phyloP scores from a whole-genome alignment of 2,797 vertebrate genomes.

The Melanitta fusca region DNA sequence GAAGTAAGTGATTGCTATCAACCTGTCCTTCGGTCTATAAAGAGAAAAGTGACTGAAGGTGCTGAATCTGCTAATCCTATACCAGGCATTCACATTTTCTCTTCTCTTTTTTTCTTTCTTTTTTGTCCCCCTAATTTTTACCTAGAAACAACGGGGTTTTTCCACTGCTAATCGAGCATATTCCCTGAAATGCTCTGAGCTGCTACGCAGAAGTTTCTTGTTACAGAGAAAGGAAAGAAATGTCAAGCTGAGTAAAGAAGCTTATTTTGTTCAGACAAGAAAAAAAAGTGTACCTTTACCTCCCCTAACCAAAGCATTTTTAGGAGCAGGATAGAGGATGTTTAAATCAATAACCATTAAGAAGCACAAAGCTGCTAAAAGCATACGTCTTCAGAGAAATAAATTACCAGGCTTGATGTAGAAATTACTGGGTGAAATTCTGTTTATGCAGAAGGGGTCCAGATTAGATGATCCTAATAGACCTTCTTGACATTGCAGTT shows the following conservation, averaged over 20 bases:
- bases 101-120: background rate
- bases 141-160: slow-evolving; percentile 28
- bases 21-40: background rate
- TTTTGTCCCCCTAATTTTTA: background rate
- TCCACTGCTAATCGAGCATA: background rate
- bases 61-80: slow-evolving; percentile 28
- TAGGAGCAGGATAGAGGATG: slow-evolving; percentile 28
- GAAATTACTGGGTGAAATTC: slow-evolving; percentile 50
- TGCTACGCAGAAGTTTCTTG: background rate
- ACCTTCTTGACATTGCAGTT: background rate
- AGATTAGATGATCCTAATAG: slow-evolving; percentile 26
- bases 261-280: slow-evolving; percentile 35
- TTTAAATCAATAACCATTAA: slow-evolving; percentile 69
- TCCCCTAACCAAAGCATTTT: slow-evolving; percentile 44
- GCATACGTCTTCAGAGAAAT: slow-evolving; percentile 19
- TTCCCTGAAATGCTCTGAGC: background rate
- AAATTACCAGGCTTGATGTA: slow-evolving; percentile 25
- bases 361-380: slow-evolving; percentile 33
- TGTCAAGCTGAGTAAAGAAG: background rate
- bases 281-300: slow-evolving; percentile 46
- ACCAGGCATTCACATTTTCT: slow-evolving; percentile 11
- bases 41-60: background rate
- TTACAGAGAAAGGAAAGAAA: slow-evolving; percentile 22
- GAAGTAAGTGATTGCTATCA: slow-evolving; percentile 6
- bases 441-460: slow-evolving; percentile 1